Conservation (phyloP, 35 echinoderm and acorn worm species). For the Apostichopus parvimensis region DNA sequence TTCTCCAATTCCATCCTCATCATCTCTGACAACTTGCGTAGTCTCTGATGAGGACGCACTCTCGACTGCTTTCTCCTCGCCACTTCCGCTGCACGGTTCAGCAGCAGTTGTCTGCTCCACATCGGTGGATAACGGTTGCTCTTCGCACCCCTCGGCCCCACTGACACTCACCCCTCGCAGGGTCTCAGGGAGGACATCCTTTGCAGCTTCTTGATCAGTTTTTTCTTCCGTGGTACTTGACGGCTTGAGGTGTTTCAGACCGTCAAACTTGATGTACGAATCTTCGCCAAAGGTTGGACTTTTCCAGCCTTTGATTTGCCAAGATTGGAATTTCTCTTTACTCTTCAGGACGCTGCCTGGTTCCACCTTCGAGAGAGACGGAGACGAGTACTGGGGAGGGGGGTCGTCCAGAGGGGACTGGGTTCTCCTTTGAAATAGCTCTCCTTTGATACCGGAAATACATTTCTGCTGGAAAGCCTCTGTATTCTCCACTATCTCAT, state of each 20-base stretch:
- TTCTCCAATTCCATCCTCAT: not conserved
- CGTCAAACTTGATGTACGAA: conserved; percentile 12
- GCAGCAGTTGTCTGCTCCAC: not conserved
- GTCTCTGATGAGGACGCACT: not conserved
- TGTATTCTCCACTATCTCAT: not conserved
- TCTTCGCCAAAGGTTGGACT: conserved; percentile 27
- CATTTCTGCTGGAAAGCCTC: not conserved
- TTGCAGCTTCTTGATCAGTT: not conserved
- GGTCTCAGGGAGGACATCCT: not conserved
- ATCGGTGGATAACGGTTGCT: not conserved
- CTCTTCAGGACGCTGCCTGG: conserved; percentile 31
- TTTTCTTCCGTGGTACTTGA: not conserved
- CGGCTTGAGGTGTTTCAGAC: not conserved
- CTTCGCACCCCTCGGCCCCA: not conserved
- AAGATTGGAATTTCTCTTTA: conserved; percentile 55
- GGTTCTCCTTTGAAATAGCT: not conserved
- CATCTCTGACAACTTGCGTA: not conserved
- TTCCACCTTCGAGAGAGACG: conserved; percentile 27
- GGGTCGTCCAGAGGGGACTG: not conserved
- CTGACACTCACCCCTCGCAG: not conserved
- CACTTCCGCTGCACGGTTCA: too few species aligned
- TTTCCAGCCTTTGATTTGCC: conserved; percentile 56
- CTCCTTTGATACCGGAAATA: conserved; percentile 18
- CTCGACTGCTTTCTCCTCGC: not conserved
- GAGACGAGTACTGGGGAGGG: conserved; percentile 1